These are phyloP conservation scores for Nannoperca obscura DNA, from an alignment of 2,797 vertebrate genomes.

Conservation along the genomic window DNA sequence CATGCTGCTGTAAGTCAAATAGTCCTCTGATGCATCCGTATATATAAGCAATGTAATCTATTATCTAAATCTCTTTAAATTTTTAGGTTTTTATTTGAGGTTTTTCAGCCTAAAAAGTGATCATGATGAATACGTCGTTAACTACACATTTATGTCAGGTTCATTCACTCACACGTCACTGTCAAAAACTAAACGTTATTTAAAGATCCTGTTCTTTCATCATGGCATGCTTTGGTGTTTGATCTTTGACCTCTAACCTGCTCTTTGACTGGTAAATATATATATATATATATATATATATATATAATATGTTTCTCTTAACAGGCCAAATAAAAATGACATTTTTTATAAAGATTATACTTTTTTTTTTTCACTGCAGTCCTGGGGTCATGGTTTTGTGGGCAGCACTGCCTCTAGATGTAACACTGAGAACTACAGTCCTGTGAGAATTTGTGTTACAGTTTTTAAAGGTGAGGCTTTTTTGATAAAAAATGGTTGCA, in stretches of 20 bases:
- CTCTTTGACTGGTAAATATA: background rate
- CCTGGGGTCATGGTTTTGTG: constrained; percentile 75
- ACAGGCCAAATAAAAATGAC: background rate
- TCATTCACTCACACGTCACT: constrained; percentile 2
- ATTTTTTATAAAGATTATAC: background rate
- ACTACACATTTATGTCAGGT: background rate
- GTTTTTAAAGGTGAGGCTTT: background rate
- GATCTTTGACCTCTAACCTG: background rate
- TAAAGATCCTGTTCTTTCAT: background rate
- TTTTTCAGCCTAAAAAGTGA: background rate
- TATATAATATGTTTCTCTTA: background rate
- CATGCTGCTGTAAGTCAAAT: background rate
- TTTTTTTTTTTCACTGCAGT: constrained; percentile 14
- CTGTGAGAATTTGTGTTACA: background rate
- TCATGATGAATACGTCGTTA: background rate
- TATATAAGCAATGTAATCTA: background rate
- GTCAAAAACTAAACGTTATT: constrained; percentile 1
- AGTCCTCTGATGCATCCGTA: background rate
- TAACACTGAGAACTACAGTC: constrained; percentile 59
- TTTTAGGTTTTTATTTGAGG: accelerated
- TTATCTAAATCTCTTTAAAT: background rate
- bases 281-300: no score
- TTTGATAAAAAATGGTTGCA: background rate
- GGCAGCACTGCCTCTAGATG: constrained; percentile 83
- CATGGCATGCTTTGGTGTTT: background rate